phyloP scores from a whole-genome alignment of 2,113 vertebrate genomes.

The Eonycteris spelaea region DNA sequence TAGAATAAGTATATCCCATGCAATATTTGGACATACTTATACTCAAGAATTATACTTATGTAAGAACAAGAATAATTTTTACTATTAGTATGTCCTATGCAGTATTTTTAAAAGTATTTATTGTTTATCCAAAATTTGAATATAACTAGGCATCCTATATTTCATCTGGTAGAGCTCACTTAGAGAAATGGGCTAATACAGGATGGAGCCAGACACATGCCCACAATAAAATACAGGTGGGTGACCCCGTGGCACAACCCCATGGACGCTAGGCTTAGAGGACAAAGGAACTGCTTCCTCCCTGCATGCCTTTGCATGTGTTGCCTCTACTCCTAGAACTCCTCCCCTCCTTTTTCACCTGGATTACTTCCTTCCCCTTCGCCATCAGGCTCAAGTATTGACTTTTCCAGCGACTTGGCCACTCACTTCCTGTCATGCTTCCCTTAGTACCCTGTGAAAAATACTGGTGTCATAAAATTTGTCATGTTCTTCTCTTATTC shows the following conservation, averaged over 20 bases:
- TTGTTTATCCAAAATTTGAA: neutral
- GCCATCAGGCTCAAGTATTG: neutral
- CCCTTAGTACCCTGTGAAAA: neutral
- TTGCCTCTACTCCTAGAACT: neutral
- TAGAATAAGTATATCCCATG: neutral
- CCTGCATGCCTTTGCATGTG: fast-evolving
- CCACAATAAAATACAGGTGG: neutral
- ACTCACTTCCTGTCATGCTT: neutral
- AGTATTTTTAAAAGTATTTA: neutral
- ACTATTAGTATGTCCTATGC: neutral
- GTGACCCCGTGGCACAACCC: neutral
- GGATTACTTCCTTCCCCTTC: neutral
- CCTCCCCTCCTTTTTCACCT: neutral
- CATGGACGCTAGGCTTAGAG: neutral
- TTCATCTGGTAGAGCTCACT: neutral
- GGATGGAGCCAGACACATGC: neutral
- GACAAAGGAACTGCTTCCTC: neutral
- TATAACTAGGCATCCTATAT: neutral
- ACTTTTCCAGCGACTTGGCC: neutral
- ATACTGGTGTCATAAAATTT: neutral
- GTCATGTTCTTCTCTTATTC: neutral
- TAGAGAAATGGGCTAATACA: neutral
- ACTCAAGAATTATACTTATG: neutral
- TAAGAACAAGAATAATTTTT: neutral
- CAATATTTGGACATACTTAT: neutral